phyloP scores from a whole-genome alignment of 2,888 invertebrate species.

The Cosmia pyralina region DNA sequence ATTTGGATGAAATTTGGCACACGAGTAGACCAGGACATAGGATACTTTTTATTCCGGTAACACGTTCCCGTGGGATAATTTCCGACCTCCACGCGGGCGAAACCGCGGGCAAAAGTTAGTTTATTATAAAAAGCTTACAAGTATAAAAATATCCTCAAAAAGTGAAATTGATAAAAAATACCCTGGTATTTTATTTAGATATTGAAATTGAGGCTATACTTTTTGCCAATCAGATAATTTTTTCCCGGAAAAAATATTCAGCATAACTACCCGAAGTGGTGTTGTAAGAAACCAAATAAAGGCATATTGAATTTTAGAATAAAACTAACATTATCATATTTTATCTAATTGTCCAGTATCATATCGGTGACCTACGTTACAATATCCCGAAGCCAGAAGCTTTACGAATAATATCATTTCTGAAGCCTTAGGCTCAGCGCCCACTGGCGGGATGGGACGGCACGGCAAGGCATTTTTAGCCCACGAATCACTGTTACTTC shows the following conservation, averaged over 20 bases:
- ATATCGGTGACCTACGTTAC: constrained; percentile 32
- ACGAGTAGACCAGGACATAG: no score
- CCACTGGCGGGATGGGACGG: neutral
- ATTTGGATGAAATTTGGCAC: no score
- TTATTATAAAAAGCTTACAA: neutral
- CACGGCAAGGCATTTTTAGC: no score
- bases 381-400: constrained; percentile 34
- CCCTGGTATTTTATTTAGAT: no score
- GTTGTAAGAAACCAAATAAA: constrained; percentile 4
- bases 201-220: neutral
- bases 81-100: no score
- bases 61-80: no score
- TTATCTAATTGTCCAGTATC: constrained; percentile 29
- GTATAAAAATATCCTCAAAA: no score
- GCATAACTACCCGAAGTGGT: neutral
- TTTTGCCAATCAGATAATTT: no score
- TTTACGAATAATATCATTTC: constrained; percentile 51
- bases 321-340: constrained; percentile 14
- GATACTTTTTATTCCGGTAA: no score
- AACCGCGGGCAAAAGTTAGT: no score
- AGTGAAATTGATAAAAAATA: neutral
- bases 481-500: neutral
- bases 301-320: constrained; percentile 1
- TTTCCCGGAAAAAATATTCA: neutral
- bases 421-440: constrained; percentile 38